Percentiles rank a stretch among this genome's conserved stretches.
These are phyloP conservation scores for Amiota mariae DNA, from an alignment of 2,888 invertebrate genomes.

Conservation along the genomic window DNA sequence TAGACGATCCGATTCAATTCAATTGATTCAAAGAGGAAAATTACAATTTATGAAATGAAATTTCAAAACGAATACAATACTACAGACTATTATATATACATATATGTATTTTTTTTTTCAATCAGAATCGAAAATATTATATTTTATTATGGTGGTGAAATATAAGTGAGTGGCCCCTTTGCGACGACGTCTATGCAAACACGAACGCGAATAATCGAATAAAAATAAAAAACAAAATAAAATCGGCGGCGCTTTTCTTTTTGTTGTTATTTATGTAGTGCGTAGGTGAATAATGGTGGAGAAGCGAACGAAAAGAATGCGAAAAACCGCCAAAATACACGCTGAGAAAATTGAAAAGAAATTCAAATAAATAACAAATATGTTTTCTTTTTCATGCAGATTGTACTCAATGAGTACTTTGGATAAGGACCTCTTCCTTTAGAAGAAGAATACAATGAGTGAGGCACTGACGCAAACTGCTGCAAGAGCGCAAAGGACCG, in stretches of 20 bases:
- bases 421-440: conserved; percentile 43
- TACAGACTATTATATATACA: no score
- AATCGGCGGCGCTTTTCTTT: conserved; percentile 53
- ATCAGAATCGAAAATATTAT: no score
- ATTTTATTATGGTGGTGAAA: conserved; percentile 10
- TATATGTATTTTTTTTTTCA: no score
- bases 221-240: conserved; percentile 53
- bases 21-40: not conserved
- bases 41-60: not conserved
- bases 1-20: not conserved
- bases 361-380: no score
- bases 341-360: not conserved
- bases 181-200: not conserved
- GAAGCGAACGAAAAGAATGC: conserved; percentile 40
- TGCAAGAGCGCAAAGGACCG: no score
- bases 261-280: conserved; percentile 47
- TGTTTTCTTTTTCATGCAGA: conserved; percentile 50
- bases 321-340: conserved; percentile 63
- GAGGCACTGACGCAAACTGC: no score
- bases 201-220: conserved; percentile 61
- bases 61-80: not conserved
- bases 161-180: conserved; percentile 28
- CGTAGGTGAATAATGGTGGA: conserved; percentile 49
- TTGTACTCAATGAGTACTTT: conserved; percentile 32
- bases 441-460: conserved; percentile 31